Conservation (phyloP, 2,888 invertebrate species). For the Cataglyphis altisquamis region DNA sequence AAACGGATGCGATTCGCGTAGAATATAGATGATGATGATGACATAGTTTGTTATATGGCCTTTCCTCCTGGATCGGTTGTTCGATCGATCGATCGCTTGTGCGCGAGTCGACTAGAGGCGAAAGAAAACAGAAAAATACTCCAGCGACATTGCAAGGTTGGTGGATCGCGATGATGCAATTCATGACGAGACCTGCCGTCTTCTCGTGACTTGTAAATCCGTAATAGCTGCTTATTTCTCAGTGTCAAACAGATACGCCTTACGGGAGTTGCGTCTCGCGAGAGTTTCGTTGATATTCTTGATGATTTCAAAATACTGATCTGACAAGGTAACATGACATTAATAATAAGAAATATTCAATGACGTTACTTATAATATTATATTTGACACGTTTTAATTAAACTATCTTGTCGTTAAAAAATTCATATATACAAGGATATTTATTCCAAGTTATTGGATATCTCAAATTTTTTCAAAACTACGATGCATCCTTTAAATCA, state of each 20-base stretch:
- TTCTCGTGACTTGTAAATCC: conserved; percentile 50
- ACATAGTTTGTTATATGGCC: conserved; percentile 19
- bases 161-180: conserved; percentile 70
- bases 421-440: background rate
- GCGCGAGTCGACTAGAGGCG: conserved; percentile 2
- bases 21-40: conserved; percentile 25
- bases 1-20: conserved; percentile 55
- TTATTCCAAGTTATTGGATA: background rate
- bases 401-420: background rate
- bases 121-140: conserved; percentile 52
- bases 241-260: background rate
- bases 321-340: background rate
- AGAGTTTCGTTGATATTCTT: background rate
- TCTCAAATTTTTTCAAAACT: too few species aligned
- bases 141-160: conserved; percentile 74
- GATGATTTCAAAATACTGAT: background rate
- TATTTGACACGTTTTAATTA: background rate
- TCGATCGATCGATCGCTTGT: background rate
- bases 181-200: conserved; percentile 32
- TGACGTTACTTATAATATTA: background rate
- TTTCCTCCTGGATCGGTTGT: conserved; percentile 33
- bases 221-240: background rate
- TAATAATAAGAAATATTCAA: background rate
- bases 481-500: too few species aligned
- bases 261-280: background rate